phyloP scores from a whole-genome alignment of 2,888 invertebrate species.

The Apoda limacodes region DNA sequence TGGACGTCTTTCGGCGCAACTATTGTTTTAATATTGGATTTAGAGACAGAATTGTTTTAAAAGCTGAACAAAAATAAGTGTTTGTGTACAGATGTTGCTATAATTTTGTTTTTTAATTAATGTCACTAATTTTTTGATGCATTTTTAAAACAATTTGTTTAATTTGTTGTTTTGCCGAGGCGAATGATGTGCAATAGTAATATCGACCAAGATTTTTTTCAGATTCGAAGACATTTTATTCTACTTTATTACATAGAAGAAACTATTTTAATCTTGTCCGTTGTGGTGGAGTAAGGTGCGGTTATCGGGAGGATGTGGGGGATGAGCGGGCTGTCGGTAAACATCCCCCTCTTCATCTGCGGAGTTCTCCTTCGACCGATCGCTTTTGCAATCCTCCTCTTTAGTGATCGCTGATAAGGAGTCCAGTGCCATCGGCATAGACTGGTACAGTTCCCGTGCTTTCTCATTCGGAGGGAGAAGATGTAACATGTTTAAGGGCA shows the following conservation, averaged over 20 bases:
- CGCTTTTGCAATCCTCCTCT: conserved; percentile 76
- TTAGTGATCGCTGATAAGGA: conserved; percentile 62
- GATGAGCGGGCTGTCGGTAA: conserved; percentile 63
- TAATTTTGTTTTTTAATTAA: too few relatives aligned
- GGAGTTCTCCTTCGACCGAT: conserved; percentile 72
- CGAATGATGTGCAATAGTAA: background rate
- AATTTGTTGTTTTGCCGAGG: background rate
- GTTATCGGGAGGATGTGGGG: conserved; percentile 71
- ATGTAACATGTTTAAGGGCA: conserved; percentile 88
- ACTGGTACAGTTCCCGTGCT: conserved; percentile 73
- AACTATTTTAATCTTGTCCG: conserved; percentile 66
- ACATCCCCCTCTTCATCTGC: conserved; percentile 69
- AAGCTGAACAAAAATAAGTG: too few relatives aligned
- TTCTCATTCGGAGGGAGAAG: conserved; percentile 84
- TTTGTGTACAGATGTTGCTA: too few relatives aligned
- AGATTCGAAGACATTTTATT: conserved; percentile 20
- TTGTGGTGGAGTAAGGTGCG: conserved; percentile 81
- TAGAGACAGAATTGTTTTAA: too few relatives aligned
- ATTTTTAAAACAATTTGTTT: too few relatives aligned
- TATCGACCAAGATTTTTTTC: too few relatives aligned
- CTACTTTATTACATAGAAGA: conserved; percentile 20
- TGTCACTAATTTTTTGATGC: too few relatives aligned
- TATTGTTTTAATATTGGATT: too few relatives aligned
- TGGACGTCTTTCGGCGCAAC: too few relatives aligned
- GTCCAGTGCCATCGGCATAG: conserved; percentile 67